Evolutionary conservation across 2,797 vertebrate species (phyloP).

Genomic region (Myotis vivesi): DNA sequence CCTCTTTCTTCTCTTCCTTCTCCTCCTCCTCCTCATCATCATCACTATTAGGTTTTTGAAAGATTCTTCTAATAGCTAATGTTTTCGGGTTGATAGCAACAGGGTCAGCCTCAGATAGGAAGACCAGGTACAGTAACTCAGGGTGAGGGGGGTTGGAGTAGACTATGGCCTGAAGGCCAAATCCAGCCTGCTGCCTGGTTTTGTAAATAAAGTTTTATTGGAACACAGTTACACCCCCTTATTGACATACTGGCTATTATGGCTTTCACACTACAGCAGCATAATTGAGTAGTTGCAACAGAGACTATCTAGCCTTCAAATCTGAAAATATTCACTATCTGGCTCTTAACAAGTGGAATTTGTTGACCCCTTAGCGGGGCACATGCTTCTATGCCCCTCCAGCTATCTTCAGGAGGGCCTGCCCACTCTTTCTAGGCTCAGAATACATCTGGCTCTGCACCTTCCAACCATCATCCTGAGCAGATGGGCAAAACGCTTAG

Average conservation of each 20-base stretch:
- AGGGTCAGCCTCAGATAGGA: neutral
- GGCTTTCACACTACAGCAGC: neutral
- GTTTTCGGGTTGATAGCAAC: neutral
- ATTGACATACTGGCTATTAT: neutral
- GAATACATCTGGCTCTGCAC: neutral
- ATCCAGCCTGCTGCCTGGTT: neutral
- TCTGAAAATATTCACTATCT: neutral
- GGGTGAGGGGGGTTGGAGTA: neutral
- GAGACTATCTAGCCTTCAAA: neutral
- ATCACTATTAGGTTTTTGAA: neutral
- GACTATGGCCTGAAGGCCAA: neutral
- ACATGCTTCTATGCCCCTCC: neutral
- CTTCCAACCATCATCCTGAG: neutral
- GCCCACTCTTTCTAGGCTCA: neutral
- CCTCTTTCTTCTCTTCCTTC: neutral
- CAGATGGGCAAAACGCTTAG: neutral
- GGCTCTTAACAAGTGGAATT: neutral
- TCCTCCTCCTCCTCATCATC: neutral
- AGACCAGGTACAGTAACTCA: neutral
- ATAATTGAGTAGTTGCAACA: neutral
- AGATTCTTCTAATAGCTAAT: neutral
- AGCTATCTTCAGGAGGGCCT: neutral
- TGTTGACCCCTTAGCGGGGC: neutral
- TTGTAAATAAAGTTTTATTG: conserved; percentile 17
- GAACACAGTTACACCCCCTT: neutral